Conservation (phyloP, 1,140 invertebrate species). For the Trichonephila clavipes region DNA sequence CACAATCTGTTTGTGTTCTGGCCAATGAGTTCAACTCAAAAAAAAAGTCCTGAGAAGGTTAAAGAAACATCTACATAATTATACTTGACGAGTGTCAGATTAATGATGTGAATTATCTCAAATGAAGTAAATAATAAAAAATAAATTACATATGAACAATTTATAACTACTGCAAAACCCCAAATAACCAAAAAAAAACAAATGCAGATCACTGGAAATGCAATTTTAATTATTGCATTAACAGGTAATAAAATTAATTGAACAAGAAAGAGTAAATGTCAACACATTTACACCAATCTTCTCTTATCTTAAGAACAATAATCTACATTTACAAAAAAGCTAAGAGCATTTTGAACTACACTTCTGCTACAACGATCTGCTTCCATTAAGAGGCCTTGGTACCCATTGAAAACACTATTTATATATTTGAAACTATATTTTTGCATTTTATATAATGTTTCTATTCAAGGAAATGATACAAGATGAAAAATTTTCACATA, state of each 20-base stretch:
- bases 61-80: neutral
- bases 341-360: too few species aligned
- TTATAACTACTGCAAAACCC: neutral
- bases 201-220: neutral
- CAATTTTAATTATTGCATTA: neutral
- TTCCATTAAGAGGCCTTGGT: too few species aligned
- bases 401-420: too few species aligned
- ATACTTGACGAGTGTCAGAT: neutral
- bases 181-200: constrained; percentile 2
- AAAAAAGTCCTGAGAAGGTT: constrained; percentile 4
- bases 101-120: neutral
- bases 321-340: too few species aligned
- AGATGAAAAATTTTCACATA: too few species aligned
- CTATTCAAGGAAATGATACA: too few species aligned
- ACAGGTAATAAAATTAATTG: neutral
- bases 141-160: neutral
- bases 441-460: too few species aligned
- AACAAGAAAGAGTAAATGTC: neutral
- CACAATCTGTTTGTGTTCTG: neutral
- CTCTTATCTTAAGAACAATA: too few species aligned
- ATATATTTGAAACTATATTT: too few species aligned
- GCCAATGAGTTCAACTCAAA: neutral
- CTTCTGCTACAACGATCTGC: too few species aligned
- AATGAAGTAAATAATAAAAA: neutral
- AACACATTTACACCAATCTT: neutral